Conservation (phyloP, 2,113 vertebrate species). For the Muntiacus reevesi region DNA sequence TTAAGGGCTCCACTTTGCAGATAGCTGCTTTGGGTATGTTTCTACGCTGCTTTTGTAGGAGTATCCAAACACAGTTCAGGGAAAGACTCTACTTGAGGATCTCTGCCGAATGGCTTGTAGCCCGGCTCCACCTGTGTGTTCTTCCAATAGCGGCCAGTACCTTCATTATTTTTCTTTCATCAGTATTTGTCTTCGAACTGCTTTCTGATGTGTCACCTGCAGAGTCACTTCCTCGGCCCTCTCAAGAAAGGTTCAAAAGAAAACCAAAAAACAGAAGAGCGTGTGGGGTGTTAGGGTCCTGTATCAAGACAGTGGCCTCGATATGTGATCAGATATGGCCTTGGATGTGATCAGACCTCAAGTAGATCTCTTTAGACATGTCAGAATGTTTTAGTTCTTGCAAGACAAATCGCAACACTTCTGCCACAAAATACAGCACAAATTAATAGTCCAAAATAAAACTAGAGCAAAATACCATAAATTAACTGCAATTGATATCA, state of each 20-base stretch:
- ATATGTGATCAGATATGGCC: not conserved
- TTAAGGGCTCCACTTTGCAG: not conserved
- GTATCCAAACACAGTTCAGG: not conserved
- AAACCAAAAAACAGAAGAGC: not conserved
- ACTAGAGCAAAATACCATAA: not conserved
- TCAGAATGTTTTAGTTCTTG: not conserved
- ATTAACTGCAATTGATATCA: conserved; percentile 15
- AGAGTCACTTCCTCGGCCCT: not conserved
- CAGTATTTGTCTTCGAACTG: not conserved
- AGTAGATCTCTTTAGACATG: not conserved
- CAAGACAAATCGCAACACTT: not conserved
- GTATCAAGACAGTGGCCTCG: not conserved
- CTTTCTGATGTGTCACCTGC: not conserved
- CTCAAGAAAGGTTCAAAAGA: not conserved
- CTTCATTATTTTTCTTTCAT: not conserved
- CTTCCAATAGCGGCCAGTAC: not conserved
- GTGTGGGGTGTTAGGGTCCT: not conserved
- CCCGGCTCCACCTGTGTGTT: accelerated
- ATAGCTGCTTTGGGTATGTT: not conserved
- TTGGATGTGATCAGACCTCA: not conserved
- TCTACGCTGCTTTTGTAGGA: not conserved
- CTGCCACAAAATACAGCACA: not conserved
- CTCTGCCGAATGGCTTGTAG: not conserved
- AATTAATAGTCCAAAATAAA: conserved; percentile 43
- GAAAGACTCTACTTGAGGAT: not conserved